These are phyloP conservation scores for Hyperoplus immaculatus DNA, from an alignment of 2,797 vertebrate genomes.

Conservation along the genomic window DNA sequence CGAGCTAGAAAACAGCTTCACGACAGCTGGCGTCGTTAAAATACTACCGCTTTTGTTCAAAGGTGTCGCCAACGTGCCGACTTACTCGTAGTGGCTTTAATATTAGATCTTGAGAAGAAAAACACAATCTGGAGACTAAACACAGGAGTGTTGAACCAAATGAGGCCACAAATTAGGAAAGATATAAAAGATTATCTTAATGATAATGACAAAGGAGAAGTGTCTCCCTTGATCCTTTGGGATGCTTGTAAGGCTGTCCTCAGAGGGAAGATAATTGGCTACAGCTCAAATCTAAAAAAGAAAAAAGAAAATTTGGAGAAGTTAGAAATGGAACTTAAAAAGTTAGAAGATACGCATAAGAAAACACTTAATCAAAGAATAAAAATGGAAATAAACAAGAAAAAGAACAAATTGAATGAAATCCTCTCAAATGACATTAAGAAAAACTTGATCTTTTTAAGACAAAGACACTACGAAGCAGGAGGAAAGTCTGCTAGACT, in stretches of 20 bases:
- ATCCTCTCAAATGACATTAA: background rate
- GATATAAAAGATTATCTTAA: conserved; percentile 4
- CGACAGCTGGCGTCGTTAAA: no score
- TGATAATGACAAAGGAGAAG: conserved; percentile 12
- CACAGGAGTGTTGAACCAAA: background rate
- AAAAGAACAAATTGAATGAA: background rate
- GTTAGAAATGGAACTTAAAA: background rate
- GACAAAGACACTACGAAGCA: background rate
- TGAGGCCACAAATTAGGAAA: background rate
- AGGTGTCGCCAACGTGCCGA: no score
- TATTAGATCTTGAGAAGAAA: background rate
- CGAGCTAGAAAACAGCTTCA: no score
- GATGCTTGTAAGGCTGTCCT: conserved; percentile 16
- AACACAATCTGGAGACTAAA: conserved; percentile 6
- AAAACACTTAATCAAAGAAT: background rate
- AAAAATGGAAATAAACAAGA: background rate
- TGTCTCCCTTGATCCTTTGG: background rate
- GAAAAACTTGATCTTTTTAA: background rate
- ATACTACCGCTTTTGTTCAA: no score
- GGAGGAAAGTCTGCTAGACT: background rate
- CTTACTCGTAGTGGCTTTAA: background rate
- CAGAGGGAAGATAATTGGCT: background rate
- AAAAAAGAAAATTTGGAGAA: background rate
- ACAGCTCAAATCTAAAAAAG: background rate
- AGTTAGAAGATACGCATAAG: background rate